Base-by-base conservation (phyloP, 2,888 invertebrate species). In the Tachina lurida region DNA sequence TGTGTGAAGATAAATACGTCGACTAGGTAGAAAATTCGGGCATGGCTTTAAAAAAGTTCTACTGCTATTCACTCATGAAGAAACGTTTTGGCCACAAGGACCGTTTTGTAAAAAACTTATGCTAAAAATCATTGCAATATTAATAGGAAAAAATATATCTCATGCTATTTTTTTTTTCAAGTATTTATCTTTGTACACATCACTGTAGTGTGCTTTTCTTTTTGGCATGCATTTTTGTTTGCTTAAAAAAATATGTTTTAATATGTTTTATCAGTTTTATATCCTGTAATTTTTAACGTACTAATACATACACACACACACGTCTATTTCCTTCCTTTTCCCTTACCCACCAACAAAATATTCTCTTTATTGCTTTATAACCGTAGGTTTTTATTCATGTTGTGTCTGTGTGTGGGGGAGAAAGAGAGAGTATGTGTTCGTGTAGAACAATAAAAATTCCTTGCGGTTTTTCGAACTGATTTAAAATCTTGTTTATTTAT, bases 181-280 rank as follows among this genome's bases (percentile, higher is more conserved):
- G 31, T 31, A 3, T 31, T 31, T 31, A 31, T 31, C 5, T 31
- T 7, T 1, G 1, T 7, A 31, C 31, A 31, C 31, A 31, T 31
- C 31, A 31, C 31, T 31, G 31, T 31, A 31, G 7, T 31, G 5
- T 31, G 7, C 10, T 17, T 63, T 5, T 65, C 1, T 65, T 15
- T 31, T 47, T n/a, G n/a, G 43, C 7, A 43, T 62, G 22, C 39
- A 41, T 54, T 70, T 54, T 56, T 43, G 15, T 15, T 41, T 41
- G 13, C 12, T 54, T 58, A 13, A 52, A 41, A 68, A 65, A 71
- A 76, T 70, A 82, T 71, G 54, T 67, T 76, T 71, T 74, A 58
- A 75, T 75, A 70, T 83, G 70, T 78, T 84, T 75, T 75, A 84
- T 73, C 68, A 78, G 62, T 68, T 78, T 70, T 31, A 70, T 70